Evolutionary conservation across 1,140 invertebrate species (phyloP).

Genomic region (Paraescarpia echinospica): DNA sequence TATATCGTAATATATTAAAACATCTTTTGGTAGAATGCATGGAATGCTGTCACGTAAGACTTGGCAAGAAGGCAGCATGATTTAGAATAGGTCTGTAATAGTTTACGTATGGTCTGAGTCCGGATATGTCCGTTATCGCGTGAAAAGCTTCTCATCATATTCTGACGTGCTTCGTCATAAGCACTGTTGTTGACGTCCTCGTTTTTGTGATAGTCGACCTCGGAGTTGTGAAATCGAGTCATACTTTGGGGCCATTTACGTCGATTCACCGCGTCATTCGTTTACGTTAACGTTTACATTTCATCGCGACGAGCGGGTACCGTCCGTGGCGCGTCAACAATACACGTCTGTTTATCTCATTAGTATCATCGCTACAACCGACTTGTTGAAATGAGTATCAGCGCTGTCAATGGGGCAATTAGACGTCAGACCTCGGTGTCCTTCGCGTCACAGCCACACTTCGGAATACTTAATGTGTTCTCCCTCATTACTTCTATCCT

Average conservation of each 20-base stretch:
- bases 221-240: conserved; percentile 3
- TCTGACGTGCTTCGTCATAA: neutral
- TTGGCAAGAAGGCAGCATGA: no score
- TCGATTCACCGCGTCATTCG: neutral
- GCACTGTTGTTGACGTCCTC: neutral
- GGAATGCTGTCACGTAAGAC: no score
- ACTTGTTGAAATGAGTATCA: neutral
- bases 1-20: no score
- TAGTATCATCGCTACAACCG: neutral
- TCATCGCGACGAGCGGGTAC: neutral
- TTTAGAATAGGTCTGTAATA: no score
- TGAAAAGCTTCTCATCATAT: neutral
- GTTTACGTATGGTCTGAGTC: neutral
- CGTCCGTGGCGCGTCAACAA: neutral
- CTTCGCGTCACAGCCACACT: no score
- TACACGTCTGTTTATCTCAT: neutral
- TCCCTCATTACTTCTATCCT: no score
- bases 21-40: no score
- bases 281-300: neutral
- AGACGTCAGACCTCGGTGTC: neutral
- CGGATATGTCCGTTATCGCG: neutral
- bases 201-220: neutral
- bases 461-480: no score
- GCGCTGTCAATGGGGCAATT: neutral
- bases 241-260: neutral